Evolutionary conservation across 2,888 invertebrate species (phyloP), one percentile per base, ranked within the genome.

Genomic region (Cataglyphis cursor): DNA sequence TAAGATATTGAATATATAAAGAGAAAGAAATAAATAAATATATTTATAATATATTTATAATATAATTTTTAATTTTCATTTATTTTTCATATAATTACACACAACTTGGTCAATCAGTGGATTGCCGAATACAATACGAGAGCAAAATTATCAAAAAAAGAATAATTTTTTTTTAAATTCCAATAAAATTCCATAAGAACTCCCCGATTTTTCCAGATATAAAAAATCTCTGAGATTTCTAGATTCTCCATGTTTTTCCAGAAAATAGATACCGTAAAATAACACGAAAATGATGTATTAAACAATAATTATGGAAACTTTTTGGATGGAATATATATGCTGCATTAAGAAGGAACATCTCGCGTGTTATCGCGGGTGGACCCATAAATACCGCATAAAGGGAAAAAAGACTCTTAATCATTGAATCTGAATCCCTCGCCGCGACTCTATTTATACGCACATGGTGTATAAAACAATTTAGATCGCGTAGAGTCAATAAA

Each of bases 391-490:
- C n/a, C 18, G n/a, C 8, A 18, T n/a, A n/a, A 51, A 51, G 5
- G 48, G 48, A n/a, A 8, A 28, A 15, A 59, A 41, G 12, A 31
- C 18, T 59, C 9, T 24, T 59, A 44, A 59, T 35, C 57, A 18
- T 10, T n/a, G 15, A 44, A 21, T 21, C 35, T 35, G 6, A 6
- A 70, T 78, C 31, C 57, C 6, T 78, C 78, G 12, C 4, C 18
- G 70, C 41, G 54, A 21, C 41, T 66, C 65, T 12, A 21, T 76
- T 54, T 51, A n/a, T 54, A 28, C 9, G n/a, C 28, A 5, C 38
- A 9, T 38, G 72, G 59, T 31, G 31, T 10, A 28, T 31, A 54
- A 78, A 41, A 72, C 72, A 80, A 80, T 31, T 80, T 72, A 80
- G 59, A 35, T 6, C 41, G 12, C 15, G 21, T 1, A 24, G 21